These are phyloP conservation scores for Polypedilum vanderplanki DNA, from an alignment of 1,140 invertebrate species.

Conservation along the genomic window DNA sequence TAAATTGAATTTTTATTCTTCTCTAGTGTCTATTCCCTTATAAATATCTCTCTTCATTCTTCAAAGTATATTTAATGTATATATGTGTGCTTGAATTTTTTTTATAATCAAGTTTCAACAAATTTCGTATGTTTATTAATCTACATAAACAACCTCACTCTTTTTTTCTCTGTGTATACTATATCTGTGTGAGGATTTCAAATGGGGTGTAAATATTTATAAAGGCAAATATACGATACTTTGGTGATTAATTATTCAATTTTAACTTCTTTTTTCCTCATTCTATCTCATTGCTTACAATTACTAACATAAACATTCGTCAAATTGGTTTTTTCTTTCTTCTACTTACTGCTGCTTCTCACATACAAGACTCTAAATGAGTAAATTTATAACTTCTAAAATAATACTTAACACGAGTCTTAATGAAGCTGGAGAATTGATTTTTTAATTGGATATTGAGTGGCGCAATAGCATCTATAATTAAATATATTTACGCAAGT, in stretches of 20 bases:
- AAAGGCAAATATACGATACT: not conserved
- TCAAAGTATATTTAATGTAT: constrained; percentile 16
- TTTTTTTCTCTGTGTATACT: not conserved
- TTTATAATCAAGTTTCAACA: constrained; percentile 21
- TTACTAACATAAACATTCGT: constrained; percentile 6
- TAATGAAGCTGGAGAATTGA: constrained; percentile 12
- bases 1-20: no score
- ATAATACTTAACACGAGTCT: constrained; percentile 5
- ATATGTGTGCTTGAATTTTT: not conserved
- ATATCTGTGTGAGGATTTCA: no score
- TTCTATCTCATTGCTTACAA: not conserved
- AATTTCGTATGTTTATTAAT: constrained; percentile 26
- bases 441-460: constrained; percentile 19
- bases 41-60: no score
- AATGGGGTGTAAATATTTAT: constrained; percentile 11
- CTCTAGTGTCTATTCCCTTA: no score
- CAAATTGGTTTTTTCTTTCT: constrained; percentile 1
- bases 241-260: constrained; percentile 28
- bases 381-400: constrained; percentile 19
- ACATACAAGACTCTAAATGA: not conserved
- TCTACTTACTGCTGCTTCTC: no score
- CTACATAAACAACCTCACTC: constrained; percentile 3
- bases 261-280: not conserved
- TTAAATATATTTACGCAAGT: no score
- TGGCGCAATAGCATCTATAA: constrained; percentile 6